These are phyloP conservation scores for Serinus canaria DNA, from an alignment of 2,113 vertebrate species.

Conservation along the genomic window DNA sequence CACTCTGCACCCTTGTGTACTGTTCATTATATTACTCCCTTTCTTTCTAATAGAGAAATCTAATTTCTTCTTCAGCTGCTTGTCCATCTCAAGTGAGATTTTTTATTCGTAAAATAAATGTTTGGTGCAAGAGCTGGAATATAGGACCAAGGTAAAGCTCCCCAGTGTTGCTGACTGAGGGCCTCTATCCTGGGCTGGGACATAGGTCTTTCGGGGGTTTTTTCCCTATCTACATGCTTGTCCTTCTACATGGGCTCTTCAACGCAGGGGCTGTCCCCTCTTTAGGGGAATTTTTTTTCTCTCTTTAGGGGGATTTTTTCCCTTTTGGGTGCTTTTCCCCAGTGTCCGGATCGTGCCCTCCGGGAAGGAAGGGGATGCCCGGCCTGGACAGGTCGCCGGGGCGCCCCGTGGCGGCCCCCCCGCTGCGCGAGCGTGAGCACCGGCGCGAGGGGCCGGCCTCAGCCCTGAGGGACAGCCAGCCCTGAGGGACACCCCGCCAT, in stretches of 20 bases:
- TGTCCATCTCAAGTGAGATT: not conserved
- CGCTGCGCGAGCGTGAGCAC: not conserved
- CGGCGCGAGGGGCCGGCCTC: not conserved
- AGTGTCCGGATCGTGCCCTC: rapidly evolving
- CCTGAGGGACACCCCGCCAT: not conserved
- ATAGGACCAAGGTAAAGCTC: rapidly evolving
- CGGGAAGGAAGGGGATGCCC: not conserved
- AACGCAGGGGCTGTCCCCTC: rapidly evolving
- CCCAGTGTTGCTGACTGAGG: rapidly evolving
- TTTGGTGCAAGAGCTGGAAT: not conserved
- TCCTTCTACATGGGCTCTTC: not conserved
- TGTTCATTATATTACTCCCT: not conserved
- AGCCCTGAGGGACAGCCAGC: not conserved
- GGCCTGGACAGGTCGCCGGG: not conserved
- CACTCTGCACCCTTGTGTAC: not conserved
- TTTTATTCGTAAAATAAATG: not conserved
- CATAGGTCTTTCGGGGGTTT: rapidly evolving
- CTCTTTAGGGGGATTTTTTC: not conserved
- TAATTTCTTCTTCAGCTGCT: not conserved
- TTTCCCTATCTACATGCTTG: not conserved
- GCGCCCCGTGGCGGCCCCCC: not conserved
- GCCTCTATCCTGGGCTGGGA: too few relatives aligned
- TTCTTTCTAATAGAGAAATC: not conserved
- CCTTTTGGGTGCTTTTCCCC: too few relatives aligned
- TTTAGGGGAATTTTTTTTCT: rapidly evolving